A percentile compares a stretch with the other conserved stretches of the same genome.
These are phyloP conservation scores for Ictalurus punctatus DNA, from an alignment of 2,113 vertebrate genomes.

Conservation along the genomic window DNA sequence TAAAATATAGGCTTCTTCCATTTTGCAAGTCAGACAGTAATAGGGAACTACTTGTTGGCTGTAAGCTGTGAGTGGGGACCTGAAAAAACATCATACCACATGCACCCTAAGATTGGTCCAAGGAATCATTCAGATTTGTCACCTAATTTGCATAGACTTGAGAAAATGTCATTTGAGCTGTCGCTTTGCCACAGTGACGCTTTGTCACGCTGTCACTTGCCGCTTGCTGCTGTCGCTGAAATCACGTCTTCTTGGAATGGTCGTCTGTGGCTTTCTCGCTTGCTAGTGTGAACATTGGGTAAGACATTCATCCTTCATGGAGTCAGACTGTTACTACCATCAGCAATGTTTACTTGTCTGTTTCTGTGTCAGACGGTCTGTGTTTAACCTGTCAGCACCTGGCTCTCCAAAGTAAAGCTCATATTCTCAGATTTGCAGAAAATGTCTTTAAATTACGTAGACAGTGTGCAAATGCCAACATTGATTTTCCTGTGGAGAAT, in stretches of 20 bases:
- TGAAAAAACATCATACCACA: neutral
- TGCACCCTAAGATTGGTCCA: neutral
- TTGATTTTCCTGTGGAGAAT: neutral
- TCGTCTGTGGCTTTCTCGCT: neutral
- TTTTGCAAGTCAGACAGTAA: neutral
- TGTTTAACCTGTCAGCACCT: neutral
- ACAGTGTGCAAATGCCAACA: neutral
- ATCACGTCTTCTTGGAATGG: neutral
- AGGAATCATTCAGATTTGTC: neutral
- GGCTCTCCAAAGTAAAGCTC: neutral
- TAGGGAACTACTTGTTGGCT: neutral
- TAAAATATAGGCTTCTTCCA: neutral
- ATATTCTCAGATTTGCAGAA: slow-evolving; percentile 9
- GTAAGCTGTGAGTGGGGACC: neutral
- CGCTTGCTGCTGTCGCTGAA: neutral
- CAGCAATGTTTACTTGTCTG: neutral
- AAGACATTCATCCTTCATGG: neutral
- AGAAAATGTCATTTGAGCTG: neutral
- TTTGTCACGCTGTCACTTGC: neutral
- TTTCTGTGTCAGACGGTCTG: neutral
- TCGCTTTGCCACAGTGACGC: neutral
- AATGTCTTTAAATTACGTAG: neutral
- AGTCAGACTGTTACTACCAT: neutral
- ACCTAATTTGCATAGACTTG: neutral
- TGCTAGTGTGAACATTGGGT: neutral